These are phyloP conservation scores for Miichthys miiuy DNA, from an alignment of 2,797 vertebrate species.

Conservation along the genomic window DNA sequence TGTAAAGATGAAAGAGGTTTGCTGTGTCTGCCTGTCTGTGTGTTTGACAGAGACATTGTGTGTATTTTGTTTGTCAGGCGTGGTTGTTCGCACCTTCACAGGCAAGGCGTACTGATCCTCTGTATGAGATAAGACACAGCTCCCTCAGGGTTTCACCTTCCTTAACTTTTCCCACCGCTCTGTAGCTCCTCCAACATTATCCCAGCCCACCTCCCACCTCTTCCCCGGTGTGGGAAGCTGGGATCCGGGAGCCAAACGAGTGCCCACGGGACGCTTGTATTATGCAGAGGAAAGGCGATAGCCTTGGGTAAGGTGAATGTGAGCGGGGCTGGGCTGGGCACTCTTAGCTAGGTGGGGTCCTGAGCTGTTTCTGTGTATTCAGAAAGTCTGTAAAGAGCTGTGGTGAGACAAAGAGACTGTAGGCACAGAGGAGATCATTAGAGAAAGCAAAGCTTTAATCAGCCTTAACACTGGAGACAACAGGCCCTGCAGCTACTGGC, in stretches of 20 bases:
- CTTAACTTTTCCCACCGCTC: slow-evolving; percentile 57
- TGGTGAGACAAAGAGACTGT: slow-evolving; percentile 70
- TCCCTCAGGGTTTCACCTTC: slow-evolving; percentile 40
- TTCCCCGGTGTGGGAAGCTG: slow-evolving; percentile 49
- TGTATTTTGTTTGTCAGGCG: slow-evolving; percentile 28
- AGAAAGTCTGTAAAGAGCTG: slow-evolving; percentile 52
- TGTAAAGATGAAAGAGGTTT: slow-evolving; percentile 20
- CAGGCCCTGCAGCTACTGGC: slow-evolving; percentile 62
- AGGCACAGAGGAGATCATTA: slow-evolving; percentile 58
- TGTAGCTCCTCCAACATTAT: slow-evolving; percentile 37
- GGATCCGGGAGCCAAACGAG: slow-evolving; percentile 57
- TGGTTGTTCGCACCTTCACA: slow-evolving; percentile 37
- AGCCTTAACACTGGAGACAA: slow-evolving; percentile 57
- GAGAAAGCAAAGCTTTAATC: slow-evolving; percentile 68
- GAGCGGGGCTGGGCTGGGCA: slow-evolving; percentile 65
- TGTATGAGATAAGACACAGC: slow-evolving; percentile 29
- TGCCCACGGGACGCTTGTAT: slow-evolving; percentile 64
- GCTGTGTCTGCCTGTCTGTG: neutral
- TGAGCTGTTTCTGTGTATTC: slow-evolving; percentile 64
- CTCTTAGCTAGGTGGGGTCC: slow-evolving; percentile 74
- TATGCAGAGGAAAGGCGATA: slow-evolving; percentile 81
- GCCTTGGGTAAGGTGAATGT: slow-evolving; percentile 81
- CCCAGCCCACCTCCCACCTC: slow-evolving; percentile 43
- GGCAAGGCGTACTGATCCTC: slow-evolving; percentile 20
- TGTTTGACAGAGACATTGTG: slow-evolving; percentile 10